Evolutionary conservation across 30 jellyfish, hydroid and myxozoan species (phyloP).

Genomic region (Euphysa ruthae): DNA sequence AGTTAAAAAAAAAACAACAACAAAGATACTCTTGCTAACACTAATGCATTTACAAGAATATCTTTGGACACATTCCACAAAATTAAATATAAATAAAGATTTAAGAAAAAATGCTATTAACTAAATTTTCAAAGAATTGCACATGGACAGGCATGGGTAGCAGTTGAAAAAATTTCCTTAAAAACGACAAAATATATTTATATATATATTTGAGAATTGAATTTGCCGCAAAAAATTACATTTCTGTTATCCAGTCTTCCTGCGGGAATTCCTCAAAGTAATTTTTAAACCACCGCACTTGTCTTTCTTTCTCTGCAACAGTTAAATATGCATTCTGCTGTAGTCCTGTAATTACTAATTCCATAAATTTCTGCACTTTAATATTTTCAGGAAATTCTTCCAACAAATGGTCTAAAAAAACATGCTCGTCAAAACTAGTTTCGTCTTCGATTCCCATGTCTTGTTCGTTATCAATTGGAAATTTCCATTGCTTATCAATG

Average conservation of each 20-base stretch:
- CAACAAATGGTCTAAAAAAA: constrained; percentile 55
- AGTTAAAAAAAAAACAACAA: too few relatives aligned
- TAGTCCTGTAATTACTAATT: constrained; percentile 73
- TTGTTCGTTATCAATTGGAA: constrained; percentile 88
- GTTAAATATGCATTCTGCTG: constrained; percentile 83
- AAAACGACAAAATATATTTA: too few relatives aligned
- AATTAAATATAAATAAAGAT: too few relatives aligned
- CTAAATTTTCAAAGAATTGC: too few relatives aligned
- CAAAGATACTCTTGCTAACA: too few relatives aligned
- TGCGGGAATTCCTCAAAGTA: constrained; percentile 64
- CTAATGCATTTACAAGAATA: too few relatives aligned
- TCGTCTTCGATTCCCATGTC: constrained; percentile 50
- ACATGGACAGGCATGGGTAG: too few relatives aligned
- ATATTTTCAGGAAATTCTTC: constrained; percentile 74
- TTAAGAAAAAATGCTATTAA: too few relatives aligned
- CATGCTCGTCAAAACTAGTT: constrained; percentile 81
- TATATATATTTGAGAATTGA: too few relatives aligned
- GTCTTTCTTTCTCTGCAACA: constrained; percentile 59
- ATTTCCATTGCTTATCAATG: constrained; percentile 55
- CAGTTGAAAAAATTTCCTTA: too few relatives aligned
- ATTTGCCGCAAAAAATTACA: too few relatives aligned
- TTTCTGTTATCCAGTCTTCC: constrained; percentile 52
- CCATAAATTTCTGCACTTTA: constrained; percentile 72
- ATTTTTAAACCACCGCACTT: constrained; percentile 66
- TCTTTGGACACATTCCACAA: too few relatives aligned